These are phyloP conservation scores for Prinia subflava DNA, from an alignment of 2,113 vertebrate genomes.

Conservation along the genomic window DNA sequence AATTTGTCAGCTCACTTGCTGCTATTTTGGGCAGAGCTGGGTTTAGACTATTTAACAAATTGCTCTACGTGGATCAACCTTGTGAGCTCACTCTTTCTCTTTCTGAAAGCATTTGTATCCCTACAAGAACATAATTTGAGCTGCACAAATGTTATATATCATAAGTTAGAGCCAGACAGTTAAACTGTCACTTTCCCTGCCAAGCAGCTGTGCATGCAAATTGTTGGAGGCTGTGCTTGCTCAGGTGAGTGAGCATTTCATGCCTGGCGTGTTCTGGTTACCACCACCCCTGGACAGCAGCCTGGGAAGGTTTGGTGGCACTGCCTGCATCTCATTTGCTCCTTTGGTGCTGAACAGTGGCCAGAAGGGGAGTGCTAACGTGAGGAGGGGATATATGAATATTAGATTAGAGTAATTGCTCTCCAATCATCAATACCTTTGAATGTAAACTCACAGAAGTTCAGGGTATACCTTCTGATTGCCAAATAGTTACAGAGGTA, in stretches of 20 bases:
- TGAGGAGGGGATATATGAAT: neutral
- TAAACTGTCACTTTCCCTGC: neutral
- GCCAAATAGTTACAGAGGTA: neutral
- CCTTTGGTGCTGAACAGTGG: neutral
- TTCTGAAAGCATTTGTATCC: conserved; percentile 11
- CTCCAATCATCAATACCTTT: neutral
- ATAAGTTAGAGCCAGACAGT: neutral
- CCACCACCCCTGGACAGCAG: neutral
- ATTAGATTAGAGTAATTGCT: neutral
- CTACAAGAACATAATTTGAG: neutral
- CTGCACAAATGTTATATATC: neutral
- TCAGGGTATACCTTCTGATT: neutral
- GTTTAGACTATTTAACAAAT: conserved; percentile 34
- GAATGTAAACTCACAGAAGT: neutral
- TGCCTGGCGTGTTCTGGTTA: neutral
- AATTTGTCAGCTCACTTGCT: conserved; percentile 38
- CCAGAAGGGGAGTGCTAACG: neutral
- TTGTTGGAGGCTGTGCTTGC: neutral
- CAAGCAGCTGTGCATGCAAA: neutral
- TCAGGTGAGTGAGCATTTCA: neutral
- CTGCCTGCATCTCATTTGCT: neutral
- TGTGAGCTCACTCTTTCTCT: neutral
- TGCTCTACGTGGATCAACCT: neutral
- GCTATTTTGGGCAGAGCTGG: conserved; percentile 29
- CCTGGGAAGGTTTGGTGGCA: neutral